A percentile compares a stretch with the other conserved stretches of the same genome.
Evolutionary conservation across 2,113 vertebrate genomes (phyloP).

Genomic region (Leuciscus idus): DNA sequence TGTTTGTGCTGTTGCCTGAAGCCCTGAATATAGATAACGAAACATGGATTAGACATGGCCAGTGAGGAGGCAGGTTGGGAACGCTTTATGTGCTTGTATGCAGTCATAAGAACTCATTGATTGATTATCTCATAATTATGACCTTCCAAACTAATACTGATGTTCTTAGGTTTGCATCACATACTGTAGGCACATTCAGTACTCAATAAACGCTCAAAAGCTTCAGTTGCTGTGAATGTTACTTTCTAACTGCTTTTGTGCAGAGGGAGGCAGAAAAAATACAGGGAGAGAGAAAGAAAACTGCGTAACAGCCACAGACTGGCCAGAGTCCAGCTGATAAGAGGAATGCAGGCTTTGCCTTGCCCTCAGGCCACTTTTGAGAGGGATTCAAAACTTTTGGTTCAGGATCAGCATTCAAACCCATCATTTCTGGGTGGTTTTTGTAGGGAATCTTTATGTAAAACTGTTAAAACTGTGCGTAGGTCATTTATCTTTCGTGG

Average conservation of each 20-base stretch:
- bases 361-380: conserved; percentile 1
- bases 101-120: not conserved
- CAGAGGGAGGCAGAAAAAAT: conserved; percentile 2
- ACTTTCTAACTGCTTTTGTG: not conserved
- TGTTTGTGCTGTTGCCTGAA: conserved; percentile 26
- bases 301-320: not conserved
- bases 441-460: not conserved
- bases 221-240: conserved; percentile 1
- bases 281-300: not conserved
- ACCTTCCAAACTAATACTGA: not conserved
- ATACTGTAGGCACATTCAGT: not conserved
- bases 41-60: not conserved
- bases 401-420: conserved; percentile 17
- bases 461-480: not conserved
- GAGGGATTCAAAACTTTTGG: not conserved
- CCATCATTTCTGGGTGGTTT: not conserved
- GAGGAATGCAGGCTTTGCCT: conserved; percentile 36
- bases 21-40: conserved; percentile 29
- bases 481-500: not conserved
- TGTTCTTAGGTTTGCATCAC: not conserved
- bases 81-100: not conserved
- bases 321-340: conserved; percentile 37
- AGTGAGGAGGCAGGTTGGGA: not conserved
- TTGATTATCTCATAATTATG: not conserved
- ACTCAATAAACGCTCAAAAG: not conserved